These are phyloP conservation scores for Habropoda laboriosa DNA, from an alignment of 1,140 invertebrate genomes.

Conservation along the genomic window DNA sequence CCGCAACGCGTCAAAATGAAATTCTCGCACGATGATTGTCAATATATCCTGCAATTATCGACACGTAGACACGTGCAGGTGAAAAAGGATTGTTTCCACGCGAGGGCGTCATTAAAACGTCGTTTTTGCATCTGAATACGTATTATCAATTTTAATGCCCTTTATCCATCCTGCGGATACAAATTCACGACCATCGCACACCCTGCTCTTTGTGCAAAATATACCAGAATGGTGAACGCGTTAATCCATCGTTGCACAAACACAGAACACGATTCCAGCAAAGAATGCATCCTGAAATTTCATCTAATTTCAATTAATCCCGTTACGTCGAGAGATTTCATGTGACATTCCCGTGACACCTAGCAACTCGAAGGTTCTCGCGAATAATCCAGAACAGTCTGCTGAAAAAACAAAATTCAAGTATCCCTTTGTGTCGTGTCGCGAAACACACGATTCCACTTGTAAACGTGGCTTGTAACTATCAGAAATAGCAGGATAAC, in stretches of 20 bases:
- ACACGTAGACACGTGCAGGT: neutral
- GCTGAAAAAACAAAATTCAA: constrained; percentile 2
- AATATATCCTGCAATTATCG: neutral
- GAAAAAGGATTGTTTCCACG: neutral
- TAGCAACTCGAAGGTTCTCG: neutral
- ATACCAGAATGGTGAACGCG: neutral
- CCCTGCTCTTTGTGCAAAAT: neutral
- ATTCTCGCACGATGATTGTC: neutral
- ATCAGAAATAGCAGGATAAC: no score
- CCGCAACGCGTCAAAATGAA: no score
- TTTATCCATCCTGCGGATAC: neutral
- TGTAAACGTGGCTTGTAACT: no score
- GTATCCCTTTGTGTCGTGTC: neutral
- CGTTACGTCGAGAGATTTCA: no score
- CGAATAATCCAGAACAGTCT: neutral
- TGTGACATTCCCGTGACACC: constrained; percentile 10
- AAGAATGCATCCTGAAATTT: neutral
- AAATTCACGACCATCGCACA: neutral
- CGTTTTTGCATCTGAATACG: neutral
- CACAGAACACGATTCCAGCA: neutral
- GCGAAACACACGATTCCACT: neutral
- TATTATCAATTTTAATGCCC: constrained; percentile 2
- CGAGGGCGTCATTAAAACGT: constrained; percentile 1
- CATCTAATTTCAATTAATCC: no score
- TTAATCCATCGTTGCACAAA: neutral